Percentiles rank a stretch among this genome's conserved stretches.
phyloP scores from a whole-genome alignment of 2,797 vertebrate genomes.

The Spea hammondii region DNA sequence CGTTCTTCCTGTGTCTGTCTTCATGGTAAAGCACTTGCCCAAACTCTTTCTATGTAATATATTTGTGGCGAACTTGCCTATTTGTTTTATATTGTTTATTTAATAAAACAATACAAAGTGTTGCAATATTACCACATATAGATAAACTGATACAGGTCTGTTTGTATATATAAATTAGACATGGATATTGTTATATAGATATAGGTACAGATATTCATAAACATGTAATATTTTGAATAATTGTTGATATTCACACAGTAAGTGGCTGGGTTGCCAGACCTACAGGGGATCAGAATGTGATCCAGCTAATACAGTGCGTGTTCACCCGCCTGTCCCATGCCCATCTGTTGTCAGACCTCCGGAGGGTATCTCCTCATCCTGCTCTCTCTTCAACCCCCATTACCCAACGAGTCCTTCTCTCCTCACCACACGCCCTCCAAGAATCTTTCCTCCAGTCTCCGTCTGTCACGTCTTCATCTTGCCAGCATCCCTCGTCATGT shows the following conservation, averaged over 20 bases:
- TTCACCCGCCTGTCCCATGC: constrained; percentile 14
- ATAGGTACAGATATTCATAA: too few species aligned
- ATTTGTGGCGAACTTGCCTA: too few species aligned
- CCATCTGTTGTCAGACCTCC: constrained; percentile 31
- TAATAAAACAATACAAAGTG: too few species aligned
- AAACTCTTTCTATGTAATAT: too few species aligned
- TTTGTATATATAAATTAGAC: too few species aligned
- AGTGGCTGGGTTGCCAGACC: not conserved
- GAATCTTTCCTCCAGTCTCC: constrained; percentile 41
- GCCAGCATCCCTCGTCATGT: constrained; percentile 14
- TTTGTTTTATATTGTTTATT: too few species aligned
- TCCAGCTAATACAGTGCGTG: constrained; percentile 8
- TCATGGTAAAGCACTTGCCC: not conserved
- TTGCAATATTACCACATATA: too few species aligned
- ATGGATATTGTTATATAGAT: too few species aligned
- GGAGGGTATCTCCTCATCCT: constrained; percentile 34
- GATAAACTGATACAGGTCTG: too few species aligned
- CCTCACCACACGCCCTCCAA: constrained; percentile 53
- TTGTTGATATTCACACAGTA: not conserved
- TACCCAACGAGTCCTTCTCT: constrained; percentile 41
- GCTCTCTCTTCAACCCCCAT: constrained; percentile 3
- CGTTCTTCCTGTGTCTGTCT: not conserved
- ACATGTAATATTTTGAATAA: too few species aligned
- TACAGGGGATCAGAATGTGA: not conserved
- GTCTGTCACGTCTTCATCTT: constrained; percentile 31